Percentiles rank a stretch among this genome's conserved stretches.
These are phyloP conservation scores for Phylloscopus trochiloides DNA, from an alignment of 2,113 vertebrate species.

Conservation along the genomic window DNA sequence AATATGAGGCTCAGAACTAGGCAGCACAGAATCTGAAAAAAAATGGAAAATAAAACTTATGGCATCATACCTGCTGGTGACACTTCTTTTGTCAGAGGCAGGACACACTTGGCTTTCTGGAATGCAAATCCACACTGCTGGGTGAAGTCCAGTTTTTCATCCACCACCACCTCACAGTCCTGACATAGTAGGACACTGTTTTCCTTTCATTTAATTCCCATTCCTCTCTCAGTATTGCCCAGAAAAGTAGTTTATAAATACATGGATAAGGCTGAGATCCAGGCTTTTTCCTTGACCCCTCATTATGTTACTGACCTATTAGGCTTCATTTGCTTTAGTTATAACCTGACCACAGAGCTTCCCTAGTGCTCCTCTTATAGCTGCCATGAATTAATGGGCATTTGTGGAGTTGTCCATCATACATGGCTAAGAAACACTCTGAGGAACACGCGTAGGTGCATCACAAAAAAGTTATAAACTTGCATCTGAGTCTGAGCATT, in stretches of 20 bases:
- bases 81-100: not conserved
- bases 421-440: not conserved
- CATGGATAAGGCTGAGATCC: too few relatives aligned
- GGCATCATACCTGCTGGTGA: not conserved
- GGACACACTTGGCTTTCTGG: not conserved
- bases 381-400: rapidly evolving
- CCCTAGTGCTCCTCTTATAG: rapidly evolving
- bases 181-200: rapidly evolving
- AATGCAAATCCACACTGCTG: not conserved
- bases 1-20: not conserved
- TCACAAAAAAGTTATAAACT: not conserved
- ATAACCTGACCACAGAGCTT: not conserved
- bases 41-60: not conserved
- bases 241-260: not conserved
- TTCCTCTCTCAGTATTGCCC: not conserved
- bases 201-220: not conserved
- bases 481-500: not conserved
- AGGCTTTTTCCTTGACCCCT: not conserved
- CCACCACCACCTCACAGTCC: not conserved
- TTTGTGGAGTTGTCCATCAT: not conserved
- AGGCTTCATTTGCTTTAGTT: not conserved
- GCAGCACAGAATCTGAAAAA: not conserved
- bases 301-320: not conserved
- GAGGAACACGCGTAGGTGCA: rapidly evolving
- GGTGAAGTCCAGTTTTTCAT: not conserved